These are phyloP conservation scores for Bradypus variegatus DNA, from an alignment of 2,797 vertebrate genomes.

Conservation along the genomic window DNA sequence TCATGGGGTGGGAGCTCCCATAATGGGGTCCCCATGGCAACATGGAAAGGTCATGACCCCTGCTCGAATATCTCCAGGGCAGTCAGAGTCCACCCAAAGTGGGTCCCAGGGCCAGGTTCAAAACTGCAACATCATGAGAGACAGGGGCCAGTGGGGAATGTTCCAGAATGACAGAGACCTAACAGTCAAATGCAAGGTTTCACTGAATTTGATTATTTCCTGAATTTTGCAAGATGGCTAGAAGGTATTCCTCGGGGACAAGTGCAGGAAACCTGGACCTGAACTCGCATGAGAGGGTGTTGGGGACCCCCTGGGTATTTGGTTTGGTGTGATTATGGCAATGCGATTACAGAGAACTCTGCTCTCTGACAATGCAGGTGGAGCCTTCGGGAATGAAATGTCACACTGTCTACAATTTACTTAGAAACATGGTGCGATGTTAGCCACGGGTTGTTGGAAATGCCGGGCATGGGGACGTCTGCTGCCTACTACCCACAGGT, in stretches of 20 bases:
- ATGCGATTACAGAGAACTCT: neutral
- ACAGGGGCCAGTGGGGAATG: neutral
- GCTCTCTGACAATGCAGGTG: neutral
- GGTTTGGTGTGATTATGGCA: fast-evolving
- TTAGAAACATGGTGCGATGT: neutral
- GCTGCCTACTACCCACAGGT: too few species aligned
- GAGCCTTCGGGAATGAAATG: too few species aligned
- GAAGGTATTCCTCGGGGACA: neutral
- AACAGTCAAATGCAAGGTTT: neutral
- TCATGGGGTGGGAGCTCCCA: neutral
- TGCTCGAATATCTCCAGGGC: neutral
- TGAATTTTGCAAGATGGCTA: neutral
- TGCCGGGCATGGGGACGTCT: fast-evolving
- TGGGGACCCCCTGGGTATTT: too few species aligned
- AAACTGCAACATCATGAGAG: neutral
- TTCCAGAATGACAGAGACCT: neutral
- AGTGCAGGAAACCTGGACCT: neutral
- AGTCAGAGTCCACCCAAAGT: neutral
- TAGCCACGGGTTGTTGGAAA: too few species aligned
- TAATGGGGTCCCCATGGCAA: neutral
- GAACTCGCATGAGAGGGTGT: neutral
- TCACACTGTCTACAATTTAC: too few species aligned
- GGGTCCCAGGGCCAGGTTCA: neutral
- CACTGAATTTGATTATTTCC: neutral
- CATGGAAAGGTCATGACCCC: neutral